Evolutionary conservation across 2,113 vertebrate species (phyloP), one percentile per base, ranked within the genome.

Genomic region (Todiramphus chloris): DNA sequence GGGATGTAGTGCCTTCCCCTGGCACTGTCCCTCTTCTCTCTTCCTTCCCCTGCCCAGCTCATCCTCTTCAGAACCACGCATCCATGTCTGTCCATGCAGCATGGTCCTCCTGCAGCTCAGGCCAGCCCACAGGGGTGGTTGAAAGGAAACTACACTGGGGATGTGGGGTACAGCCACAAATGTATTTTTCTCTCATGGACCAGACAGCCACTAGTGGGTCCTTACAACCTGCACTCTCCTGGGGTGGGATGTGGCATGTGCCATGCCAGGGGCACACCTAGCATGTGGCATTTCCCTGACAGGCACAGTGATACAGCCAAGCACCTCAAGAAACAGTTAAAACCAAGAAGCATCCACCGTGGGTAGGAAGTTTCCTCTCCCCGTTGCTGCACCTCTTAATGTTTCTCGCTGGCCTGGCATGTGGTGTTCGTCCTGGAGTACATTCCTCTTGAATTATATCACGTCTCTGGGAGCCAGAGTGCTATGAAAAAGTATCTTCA

Each of bases 371-470:
- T 89, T 94, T 95, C 31, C 16, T 83, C 17, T 93, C 46, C 69
- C 77, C 0, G 0, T 58, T 77, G 59, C 81, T 82, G 74, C 75
- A 91, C 35, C 44, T 95, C 70, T 68, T 35, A 46, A 53, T 0
- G 0, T 58, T 95, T 64, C 63, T 44, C 0, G 0, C 53, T 88
- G 39, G 53, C 28, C 50, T 33, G 46, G 79, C 2, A 3, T 19
- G 23, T 62, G 67, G 63, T 90, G 67, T 55, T 85, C 10, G 6
- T 92, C 79, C 55, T 24, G 0, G 44, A 83, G 50, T 87, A 62
- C 90, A 83, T 93, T 95, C 90, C 84, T 96, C 78, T 83, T 11
- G 72, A 73, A 59, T 95, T 88, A 88, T 90, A 90, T 91, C 89
- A 90, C 41, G 59, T 87, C 82, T 91, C 84, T 27, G 55, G 59